Evolutionary conservation across 2,888 invertebrate genomes (phyloP), one percentile per base, ranked within the genome.

Genomic region (Clistopyga incitator): DNA sequence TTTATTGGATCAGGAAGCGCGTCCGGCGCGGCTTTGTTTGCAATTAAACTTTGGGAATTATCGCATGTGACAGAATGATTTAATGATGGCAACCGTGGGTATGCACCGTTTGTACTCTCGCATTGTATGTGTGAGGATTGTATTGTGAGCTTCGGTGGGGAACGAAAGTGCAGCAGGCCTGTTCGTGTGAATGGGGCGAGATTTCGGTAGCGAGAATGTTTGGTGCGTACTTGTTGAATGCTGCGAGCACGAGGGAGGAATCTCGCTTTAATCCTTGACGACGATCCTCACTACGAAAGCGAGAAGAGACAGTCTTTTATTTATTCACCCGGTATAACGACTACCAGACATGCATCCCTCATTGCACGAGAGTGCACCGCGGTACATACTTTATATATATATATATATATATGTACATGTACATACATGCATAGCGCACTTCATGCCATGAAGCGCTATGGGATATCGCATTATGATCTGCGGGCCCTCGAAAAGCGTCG

Each of bases 401-500:
- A 29, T 4, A 29, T 29, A 4, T 29, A n/a, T n/a, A n/a, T 4
- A 29, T 29, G 4, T 4, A 29, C 4, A 4, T 29, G 4, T 4
- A 29, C 4, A 4, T 29, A 29, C 29, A 50, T 29, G 64, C 25
- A 77, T 50, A 54, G 42, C 47, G 38, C 23, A 54, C 10, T n/a
- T 34, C 47, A 78, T 67, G 8, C 45, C 70, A 45, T 61, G 70
- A 82, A 71, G 59, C 45, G 59, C 56, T 79, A 23, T 78, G 76
- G 67, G 74, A 78, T 64, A 82, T 83, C 80, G 74, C 75, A 70
- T 82, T 79, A 81, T 77, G 78, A 81, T 80, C 82, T 67, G 38
- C 68, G 77, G 15, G 71, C 75, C 72, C 61, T 74, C 65, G 59
- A 85, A 78, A 84, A 85, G 83, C 82, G 61, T 80, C 72, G 86